Percentiles rank a stretch among this genome's conserved stretches.
Conservation (phyloP, 2,888 invertebrate genomes). For the Gryllus longicercus region DNA sequence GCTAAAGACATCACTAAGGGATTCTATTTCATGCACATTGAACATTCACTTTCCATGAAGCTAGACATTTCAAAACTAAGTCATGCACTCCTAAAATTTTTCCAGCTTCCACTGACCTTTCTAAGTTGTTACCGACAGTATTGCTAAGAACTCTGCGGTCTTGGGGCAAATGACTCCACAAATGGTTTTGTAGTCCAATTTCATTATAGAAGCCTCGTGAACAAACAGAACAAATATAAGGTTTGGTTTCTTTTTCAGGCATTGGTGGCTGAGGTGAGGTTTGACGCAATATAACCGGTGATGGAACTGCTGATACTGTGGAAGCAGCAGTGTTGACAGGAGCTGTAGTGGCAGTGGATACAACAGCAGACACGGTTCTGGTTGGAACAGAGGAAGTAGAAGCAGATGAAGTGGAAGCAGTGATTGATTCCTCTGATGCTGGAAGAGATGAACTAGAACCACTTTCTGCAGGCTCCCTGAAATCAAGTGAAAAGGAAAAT, state of each 20-base stretch:
- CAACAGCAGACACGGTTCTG: too few relatives aligned
- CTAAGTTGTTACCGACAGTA: too few relatives aligned
- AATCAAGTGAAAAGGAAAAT: too few relatives aligned
- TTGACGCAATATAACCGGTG: too few relatives aligned
- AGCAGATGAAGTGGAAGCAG: constrained; percentile 19
- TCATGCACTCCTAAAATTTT: too few relatives aligned
- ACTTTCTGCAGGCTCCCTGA: too few relatives aligned
- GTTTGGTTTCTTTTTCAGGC: constrained; percentile 44
- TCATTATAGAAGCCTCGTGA: constrained; percentile 56
- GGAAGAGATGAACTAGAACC: too few relatives aligned
- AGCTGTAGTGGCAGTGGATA: not conserved
- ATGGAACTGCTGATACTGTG: too few relatives aligned
- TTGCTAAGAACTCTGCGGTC: constrained; percentile 40
- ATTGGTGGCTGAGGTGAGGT: constrained; percentile 10
- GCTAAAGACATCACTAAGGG: not conserved
- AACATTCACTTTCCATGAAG: not conserved
- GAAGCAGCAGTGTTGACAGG: not conserved
- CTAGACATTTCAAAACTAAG: too few relatives aligned
- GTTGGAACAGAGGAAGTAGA: not conserved
- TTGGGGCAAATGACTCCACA: constrained; percentile 56
- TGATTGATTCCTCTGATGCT: not conserved
- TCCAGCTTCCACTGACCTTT: too few relatives aligned
- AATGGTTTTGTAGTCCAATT: constrained; percentile 59
- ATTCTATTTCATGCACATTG: not conserved
- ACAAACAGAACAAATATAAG: constrained; percentile 56